phyloP scores from a whole-genome alignment of 2,113 vertebrate genomes.

The Tachycineta bicolor region DNA sequence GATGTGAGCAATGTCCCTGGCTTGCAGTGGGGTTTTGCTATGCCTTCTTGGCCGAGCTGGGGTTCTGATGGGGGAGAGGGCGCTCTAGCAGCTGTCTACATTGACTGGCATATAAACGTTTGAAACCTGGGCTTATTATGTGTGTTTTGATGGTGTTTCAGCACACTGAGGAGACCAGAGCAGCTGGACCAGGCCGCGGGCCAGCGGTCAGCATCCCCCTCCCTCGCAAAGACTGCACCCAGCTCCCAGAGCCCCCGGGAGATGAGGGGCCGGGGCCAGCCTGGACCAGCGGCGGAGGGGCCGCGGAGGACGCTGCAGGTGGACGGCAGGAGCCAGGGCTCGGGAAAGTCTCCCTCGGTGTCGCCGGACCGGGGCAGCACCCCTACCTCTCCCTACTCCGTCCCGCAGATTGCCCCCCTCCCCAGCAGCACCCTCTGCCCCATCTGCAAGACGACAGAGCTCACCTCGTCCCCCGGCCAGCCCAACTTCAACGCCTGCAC shows the following conservation, averaged over 20 bases:
- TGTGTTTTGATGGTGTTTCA: slow-evolving; percentile 70
- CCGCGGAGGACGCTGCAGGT: slow-evolving; percentile 76
- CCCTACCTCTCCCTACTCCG: slow-evolving; percentile 93
- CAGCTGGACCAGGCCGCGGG: slow-evolving; percentile 67
- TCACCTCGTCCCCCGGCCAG: slow-evolving; percentile 87
- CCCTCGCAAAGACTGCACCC: slow-evolving; percentile 51
- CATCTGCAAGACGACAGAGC: slow-evolving; percentile 96
- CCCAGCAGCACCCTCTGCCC: slow-evolving; percentile 98
- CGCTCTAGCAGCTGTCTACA: background rate
- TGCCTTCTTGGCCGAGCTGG: background rate
- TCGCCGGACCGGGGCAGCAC: slow-evolving; percentile 90
- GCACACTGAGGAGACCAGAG: slow-evolving; percentile 72
- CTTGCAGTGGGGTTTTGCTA: background rate
- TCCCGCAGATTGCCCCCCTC: slow-evolving; percentile 96
- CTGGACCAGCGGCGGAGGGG: slow-evolving; percentile 47
- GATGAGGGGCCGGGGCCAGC: slow-evolving; percentile 69
- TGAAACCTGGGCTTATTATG: background rate
- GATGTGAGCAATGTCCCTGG: background rate
- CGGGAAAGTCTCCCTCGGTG: slow-evolving; percentile 78
- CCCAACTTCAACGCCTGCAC: slow-evolving; percentile 94
- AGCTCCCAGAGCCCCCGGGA: slow-evolving; percentile 70
- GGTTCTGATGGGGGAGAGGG: background rate
- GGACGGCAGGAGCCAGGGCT: slow-evolving; percentile 74
- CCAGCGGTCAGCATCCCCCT: slow-evolving; percentile 71
- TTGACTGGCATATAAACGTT: background rate